A percentile compares a stretch with the other conserved stretches of the same genome.
These are phyloP conservation scores for Lutraria lutraria DNA, from an alignment of 2,888 invertebrate species.

Conservation along the genomic window DNA sequence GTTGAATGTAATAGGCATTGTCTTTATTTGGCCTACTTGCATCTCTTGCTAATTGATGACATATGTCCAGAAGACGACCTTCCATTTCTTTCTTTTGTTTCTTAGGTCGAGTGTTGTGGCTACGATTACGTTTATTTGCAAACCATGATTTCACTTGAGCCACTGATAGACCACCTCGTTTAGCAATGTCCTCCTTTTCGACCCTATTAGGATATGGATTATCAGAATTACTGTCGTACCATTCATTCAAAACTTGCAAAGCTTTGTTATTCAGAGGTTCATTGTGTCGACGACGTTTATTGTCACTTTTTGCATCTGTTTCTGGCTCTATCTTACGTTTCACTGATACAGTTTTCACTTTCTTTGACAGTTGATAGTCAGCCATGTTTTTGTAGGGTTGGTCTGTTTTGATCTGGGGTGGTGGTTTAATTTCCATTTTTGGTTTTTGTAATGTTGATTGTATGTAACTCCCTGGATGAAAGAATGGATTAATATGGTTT, in stretches of 20 bases:
- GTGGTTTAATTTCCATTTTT: conserved; percentile 18
- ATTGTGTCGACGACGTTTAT: conserved; percentile 76
- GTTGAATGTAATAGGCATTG: conserved; percentile 81
- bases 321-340: conserved; percentile 43
- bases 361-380: conserved; percentile 50
- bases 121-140: conserved; percentile 84
- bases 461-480: conserved; percentile 30
- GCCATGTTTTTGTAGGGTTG: conserved; percentile 47
- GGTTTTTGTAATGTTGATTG: conserved; percentile 39
- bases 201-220: conserved; percentile 83
- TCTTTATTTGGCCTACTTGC: conserved; percentile 73
- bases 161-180: conserved; percentile 78
- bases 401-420: background rate
- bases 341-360: conserved; percentile 30
- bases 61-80: conserved; percentile 78
- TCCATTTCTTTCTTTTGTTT: conserved; percentile 82
- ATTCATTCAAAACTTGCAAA: conserved; percentile 79
- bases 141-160: conserved; percentile 85
- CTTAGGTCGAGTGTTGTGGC: conserved; percentile 83
- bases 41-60: conserved; percentile 78
- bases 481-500: conserved; percentile 9
- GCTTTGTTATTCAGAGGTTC: conserved; percentile 81
- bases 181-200: conserved; percentile 80
- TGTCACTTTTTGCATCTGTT: conserved; percentile 10
- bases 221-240: conserved; percentile 79